Evolutionary conservation across 2,888 invertebrate species (phyloP).

Genomic region (Trissolcus brochymenae): DNA sequence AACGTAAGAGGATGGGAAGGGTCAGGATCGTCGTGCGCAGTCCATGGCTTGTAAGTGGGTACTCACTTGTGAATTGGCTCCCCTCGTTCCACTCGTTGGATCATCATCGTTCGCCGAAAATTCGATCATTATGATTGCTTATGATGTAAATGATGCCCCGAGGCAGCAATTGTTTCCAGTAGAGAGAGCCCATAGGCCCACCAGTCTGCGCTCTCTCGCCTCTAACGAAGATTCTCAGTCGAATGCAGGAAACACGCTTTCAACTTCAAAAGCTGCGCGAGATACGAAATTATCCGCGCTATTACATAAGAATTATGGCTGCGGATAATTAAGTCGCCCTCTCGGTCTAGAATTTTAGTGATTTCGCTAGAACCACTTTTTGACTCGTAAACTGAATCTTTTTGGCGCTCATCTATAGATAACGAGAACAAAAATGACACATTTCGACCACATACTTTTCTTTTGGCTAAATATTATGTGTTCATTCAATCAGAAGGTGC

Average conservation of each 20-base stretch:
- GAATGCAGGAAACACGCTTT: slow-evolving; percentile 36
- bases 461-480: not conserved
- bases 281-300: slow-evolving; percentile 33
- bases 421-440: not conserved
- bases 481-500: slow-evolving; percentile 2
- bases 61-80: slow-evolving; percentile 75
- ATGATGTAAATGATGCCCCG: slow-evolving; percentile 80
- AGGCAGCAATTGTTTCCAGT: slow-evolving; percentile 76
- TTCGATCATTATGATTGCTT: slow-evolving; percentile 77
- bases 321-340: slow-evolving; percentile 28
- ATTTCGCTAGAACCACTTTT: not conserved
- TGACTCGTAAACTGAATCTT: not conserved
- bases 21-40: slow-evolving; percentile 60
- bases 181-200: slow-evolving; percentile 47
- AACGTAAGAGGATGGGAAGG: slow-evolving; percentile 60
- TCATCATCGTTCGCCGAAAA: slow-evolving; percentile 76
- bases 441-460: not conserved
- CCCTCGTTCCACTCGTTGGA: slow-evolving; percentile 76
- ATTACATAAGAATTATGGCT: slow-evolving; percentile 32
- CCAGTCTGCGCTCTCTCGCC: slow-evolving; percentile 9
- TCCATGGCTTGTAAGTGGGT: slow-evolving; percentile 73
- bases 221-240: slow-evolving; percentile 40
- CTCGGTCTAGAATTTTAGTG: too few species aligned
- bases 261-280: slow-evolving; percentile 36
- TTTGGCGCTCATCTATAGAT: not conserved